Percentiles rank a stretch among this genome's conserved stretches.
phyloP scores from a whole-genome alignment of 1,140 invertebrate genomes.

The Daktulosphaira vitifoliae region DNA sequence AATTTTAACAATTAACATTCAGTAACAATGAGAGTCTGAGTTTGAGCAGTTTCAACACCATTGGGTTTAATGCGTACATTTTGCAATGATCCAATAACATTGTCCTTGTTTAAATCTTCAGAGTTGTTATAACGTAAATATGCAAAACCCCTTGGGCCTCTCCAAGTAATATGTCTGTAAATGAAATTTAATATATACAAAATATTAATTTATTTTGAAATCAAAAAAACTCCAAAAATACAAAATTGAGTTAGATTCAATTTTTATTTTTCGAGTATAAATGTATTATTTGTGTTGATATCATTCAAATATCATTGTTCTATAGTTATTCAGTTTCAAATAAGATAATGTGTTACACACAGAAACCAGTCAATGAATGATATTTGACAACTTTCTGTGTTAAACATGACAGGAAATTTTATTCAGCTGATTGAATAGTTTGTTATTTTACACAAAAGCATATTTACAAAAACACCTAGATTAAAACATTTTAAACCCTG shows the following conservation, averaged over 20 bases:
- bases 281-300: too few relatives aligned
- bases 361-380: too few relatives aligned
- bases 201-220: not conserved
- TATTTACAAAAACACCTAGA: too few relatives aligned
- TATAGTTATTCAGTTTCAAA: too few relatives aligned
- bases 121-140: constrained; percentile 56
- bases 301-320: too few relatives aligned
- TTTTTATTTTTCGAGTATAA: too few relatives aligned
- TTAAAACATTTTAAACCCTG: too few relatives aligned
- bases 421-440: too few relatives aligned
- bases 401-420: too few relatives aligned
- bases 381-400: too few relatives aligned
- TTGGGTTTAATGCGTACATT: constrained; percentile 29
- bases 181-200: not conserved
- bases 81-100: constrained; percentile 27
- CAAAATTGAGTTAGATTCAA: not conserved
- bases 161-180: constrained; percentile 54
- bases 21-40: constrained; percentile 24
- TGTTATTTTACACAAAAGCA: too few relatives aligned
- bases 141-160: constrained; percentile 54
- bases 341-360: too few relatives aligned
- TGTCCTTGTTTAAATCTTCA: not conserved
- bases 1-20: constrained; percentile 13
- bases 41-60: constrained; percentile 27
- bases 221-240: not conserved